Conservation (phyloP, 2,797 vertebrate species). For the Heliangelus exortis region DNA sequence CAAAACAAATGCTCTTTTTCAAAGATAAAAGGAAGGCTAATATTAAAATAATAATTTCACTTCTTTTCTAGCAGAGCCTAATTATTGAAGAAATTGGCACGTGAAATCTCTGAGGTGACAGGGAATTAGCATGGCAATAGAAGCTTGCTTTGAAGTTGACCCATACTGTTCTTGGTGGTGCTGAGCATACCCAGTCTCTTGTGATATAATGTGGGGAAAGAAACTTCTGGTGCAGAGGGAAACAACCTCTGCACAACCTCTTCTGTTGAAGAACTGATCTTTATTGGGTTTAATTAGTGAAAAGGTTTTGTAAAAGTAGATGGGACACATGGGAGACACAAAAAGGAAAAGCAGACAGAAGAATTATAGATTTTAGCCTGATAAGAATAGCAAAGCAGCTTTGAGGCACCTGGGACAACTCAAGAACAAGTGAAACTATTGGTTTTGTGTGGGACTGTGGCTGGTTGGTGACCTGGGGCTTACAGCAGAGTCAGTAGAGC, state of each 20-base stretch:
- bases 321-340: not conserved
- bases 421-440: not conserved
- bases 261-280: not conserved
- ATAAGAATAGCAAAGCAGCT: not conserved
- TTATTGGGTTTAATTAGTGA: not conserved
- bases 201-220: not conserved
- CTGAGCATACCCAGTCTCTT: conserved; percentile 52
- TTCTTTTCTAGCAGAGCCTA: conserved; percentile 60
- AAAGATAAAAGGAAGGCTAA: conserved; percentile 81
- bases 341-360: not conserved
- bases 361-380: not conserved
- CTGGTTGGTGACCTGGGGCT: not conserved
- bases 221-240: not conserved
- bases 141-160: conserved; percentile 80
- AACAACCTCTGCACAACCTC: too few species aligned
- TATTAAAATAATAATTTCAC: conserved; percentile 75
- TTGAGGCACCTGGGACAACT: not conserved
- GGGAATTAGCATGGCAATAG: conserved; percentile 49
- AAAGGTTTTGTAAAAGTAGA: not conserved
- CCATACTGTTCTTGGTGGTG: conserved; percentile 67
- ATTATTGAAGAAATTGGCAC: conserved; percentile 69
- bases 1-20: conserved; percentile 77
- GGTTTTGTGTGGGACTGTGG: not conserved
- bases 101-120: conserved; percentile 75
- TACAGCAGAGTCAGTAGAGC: not conserved